Percentiles rank a stretch among this genome's conserved stretches.
Conservation (phyloP, 2,113 vertebrate species). For the Pholis gunnellus region DNA sequence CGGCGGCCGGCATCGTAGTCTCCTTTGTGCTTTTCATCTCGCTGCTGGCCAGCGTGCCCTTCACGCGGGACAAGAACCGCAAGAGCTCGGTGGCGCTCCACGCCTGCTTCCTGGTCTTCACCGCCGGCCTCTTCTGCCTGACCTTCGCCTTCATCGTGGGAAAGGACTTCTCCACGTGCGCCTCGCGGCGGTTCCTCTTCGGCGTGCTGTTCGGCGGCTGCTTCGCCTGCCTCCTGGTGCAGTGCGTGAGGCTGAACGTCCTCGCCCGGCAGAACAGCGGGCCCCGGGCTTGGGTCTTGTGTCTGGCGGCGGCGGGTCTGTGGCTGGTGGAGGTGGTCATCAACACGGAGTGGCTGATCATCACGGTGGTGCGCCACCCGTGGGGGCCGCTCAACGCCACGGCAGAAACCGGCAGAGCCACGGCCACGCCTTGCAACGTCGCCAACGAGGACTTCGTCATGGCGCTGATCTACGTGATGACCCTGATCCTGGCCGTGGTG, state of each 20-base stretch:
- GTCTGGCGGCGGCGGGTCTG: slow-evolving; percentile 83
- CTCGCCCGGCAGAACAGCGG: slow-evolving; percentile 80
- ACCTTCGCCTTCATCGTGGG: slow-evolving; percentile 93
- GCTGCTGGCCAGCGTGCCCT: slow-evolving; percentile 92
- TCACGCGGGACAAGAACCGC: slow-evolving; percentile 84
- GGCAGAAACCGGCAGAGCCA: fast-evolving
- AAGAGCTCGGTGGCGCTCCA: slow-evolving; percentile 86
- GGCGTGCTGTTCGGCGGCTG: slow-evolving; percentile 92
- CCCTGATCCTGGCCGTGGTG: slow-evolving; percentile 84
- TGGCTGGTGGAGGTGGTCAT: slow-evolving; percentile 93
- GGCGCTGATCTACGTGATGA: slow-evolving; percentile 95
- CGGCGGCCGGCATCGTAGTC: slow-evolving; percentile 85
- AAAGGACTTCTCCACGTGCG: slow-evolving; percentile 89
- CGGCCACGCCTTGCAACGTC: slow-evolving; percentile 83
- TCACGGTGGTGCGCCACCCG: slow-evolving; percentile 86
- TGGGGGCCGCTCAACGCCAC: slow-evolving; percentile 23
- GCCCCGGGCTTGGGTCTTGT: slow-evolving; percentile 85
- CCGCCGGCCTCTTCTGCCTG: slow-evolving; percentile 91
- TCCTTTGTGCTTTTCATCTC: slow-evolving; percentile 89
- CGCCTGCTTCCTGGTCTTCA: slow-evolving; percentile 86
- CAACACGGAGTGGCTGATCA: slow-evolving; percentile 95
- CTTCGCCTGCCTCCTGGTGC: slow-evolving; percentile 91
- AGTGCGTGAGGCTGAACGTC: slow-evolving; percentile 87
- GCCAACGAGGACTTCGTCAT: slow-evolving; percentile 92
- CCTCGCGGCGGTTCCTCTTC: slow-evolving; percentile 93